phyloP scores from a whole-genome alignment of 2,113 vertebrate genomes.

The Condylura cristata region DNA sequence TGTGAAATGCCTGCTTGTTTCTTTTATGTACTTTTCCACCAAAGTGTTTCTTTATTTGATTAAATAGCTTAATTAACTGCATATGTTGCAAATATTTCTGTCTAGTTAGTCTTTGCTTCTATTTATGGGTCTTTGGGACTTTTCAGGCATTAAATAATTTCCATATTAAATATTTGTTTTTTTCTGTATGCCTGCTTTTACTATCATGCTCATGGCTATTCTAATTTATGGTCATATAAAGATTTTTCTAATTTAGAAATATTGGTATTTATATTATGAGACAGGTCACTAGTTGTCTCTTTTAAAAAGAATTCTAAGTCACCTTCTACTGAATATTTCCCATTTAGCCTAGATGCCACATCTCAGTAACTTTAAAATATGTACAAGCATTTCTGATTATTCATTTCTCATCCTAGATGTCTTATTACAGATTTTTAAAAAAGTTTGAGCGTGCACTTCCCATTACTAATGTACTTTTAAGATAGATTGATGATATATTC shows the following conservation, averaged over 20 bases:
- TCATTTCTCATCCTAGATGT: background rate
- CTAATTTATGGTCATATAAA: background rate
- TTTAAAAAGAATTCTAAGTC: background rate
- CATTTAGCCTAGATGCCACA: background rate
- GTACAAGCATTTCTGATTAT: background rate
- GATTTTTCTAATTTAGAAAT: slow-evolving; percentile 33
- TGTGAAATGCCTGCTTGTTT: slow-evolving; percentile 58
- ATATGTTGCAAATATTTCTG: slow-evolving; percentile 52
- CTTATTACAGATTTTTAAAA: background rate
- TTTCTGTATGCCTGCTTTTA: background rate
- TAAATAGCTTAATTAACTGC: slow-evolving; percentile 52
- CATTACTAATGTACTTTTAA: background rate
- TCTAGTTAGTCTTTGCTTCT: slow-evolving; percentile 41
- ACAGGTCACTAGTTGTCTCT: background rate
- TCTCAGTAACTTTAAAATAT: background rate
- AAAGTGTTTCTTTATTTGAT: slow-evolving; percentile 44
- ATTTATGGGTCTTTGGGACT: slow-evolving; percentile 2
- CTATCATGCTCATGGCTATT: background rate
- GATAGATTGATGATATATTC: background rate
- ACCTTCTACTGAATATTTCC: background rate
- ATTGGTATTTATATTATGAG: background rate
- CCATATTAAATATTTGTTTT: background rate
- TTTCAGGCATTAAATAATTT: slow-evolving; percentile 34
- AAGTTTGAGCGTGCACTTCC: background rate
- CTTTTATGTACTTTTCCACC: slow-evolving; percentile 65